A percentile compares a stretch with the other conserved stretches of the same genome.
These are phyloP conservation scores for Trachymyrmex cornetzi DNA, from an alignment of 1,140 invertebrate species.

Conservation along the genomic window DNA sequence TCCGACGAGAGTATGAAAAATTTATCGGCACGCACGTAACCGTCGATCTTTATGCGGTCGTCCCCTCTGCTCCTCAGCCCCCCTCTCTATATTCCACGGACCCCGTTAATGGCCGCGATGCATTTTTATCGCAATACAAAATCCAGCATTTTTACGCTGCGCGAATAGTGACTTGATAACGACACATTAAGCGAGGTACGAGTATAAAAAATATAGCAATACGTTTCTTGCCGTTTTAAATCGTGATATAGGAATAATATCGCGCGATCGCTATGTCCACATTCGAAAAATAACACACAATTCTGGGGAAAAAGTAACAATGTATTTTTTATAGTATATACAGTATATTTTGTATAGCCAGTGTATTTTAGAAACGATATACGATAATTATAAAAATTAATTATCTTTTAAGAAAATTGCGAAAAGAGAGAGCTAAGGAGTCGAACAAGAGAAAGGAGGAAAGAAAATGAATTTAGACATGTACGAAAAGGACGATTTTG, in stretches of 20 bases:
- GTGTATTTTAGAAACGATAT: background rate
- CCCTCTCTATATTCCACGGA: background rate
- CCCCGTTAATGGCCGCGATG: slow-evolving; percentile 24
- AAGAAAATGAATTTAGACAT: no score
- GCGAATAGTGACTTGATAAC: slow-evolving; percentile 26
- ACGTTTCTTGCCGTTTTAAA: slow-evolving; percentile 20
- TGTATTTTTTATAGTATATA: background rate
- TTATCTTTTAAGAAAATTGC: background rate
- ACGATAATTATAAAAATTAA: background rate
- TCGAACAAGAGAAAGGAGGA: no score
- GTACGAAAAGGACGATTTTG: no score
- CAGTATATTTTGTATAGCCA: background rate
- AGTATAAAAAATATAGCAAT: slow-evolving; percentile 20
- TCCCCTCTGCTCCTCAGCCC: background rate
- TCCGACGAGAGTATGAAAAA: slow-evolving; percentile 57
- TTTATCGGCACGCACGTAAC: slow-evolving; percentile 60
- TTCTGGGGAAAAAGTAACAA: background rate
- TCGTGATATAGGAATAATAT: slow-evolving; percentile 4
- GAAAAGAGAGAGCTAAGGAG: no score
- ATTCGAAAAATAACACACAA: background rate
- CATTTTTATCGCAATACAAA: slow-evolving; percentile 52
- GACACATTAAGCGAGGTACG: background rate
- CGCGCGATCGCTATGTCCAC: background rate
- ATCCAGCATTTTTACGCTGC: slow-evolving; percentile 33
- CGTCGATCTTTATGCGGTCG: slow-evolving; percentile 49